Percentiles rank a stretch among this genome's conserved stretches.
phyloP scores from a whole-genome alignment of 2,888 invertebrate species.

The Rhagophthalmus giganteus region DNA sequence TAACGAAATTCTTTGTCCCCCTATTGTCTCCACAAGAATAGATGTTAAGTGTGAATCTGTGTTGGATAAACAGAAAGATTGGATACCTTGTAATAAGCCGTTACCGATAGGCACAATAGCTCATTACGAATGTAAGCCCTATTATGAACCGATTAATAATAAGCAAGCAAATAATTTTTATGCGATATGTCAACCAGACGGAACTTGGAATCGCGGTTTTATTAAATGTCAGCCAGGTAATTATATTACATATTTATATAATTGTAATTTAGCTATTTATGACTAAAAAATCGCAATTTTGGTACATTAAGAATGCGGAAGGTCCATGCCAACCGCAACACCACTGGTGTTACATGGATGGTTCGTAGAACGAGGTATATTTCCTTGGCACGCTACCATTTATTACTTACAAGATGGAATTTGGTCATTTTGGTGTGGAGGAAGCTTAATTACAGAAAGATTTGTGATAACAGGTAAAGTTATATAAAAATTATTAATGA shows the following conservation, averaged over 20 bases:
- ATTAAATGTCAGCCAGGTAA: slow-evolving; percentile 51
- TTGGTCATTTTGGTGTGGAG: slow-evolving; percentile 61
- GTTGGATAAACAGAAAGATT: slow-evolving; percentile 44
- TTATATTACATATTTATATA: slow-evolving; percentile 2
- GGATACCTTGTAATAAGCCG: slow-evolving; percentile 46
- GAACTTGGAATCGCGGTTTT: slow-evolving; percentile 52
- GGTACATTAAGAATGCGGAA: slow-evolving; percentile 45
- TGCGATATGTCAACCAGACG: slow-evolving; percentile 51
- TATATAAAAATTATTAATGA: neutral
- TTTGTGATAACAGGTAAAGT: slow-evolving; percentile 50
- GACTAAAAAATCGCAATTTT: too few species aligned
- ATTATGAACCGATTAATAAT: slow-evolving; percentile 44
- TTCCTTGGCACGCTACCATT: slow-evolving; percentile 63
- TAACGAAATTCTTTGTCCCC: slow-evolving; percentile 38
- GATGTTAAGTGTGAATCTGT: slow-evolving; percentile 43
- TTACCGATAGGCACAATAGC: slow-evolving; percentile 48
- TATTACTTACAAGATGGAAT: slow-evolving; percentile 53
- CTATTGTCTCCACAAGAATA: slow-evolving; percentile 37
- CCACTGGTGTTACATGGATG: slow-evolving; percentile 55
- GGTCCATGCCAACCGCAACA: slow-evolving; percentile 42
- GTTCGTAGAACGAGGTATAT: slow-evolving; percentile 47
- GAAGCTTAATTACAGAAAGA: slow-evolving; percentile 57
- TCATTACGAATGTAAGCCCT: slow-evolving; percentile 48
- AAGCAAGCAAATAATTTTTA: slow-evolving; percentile 39
- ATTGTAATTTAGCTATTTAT: too few species aligned